Evolutionary conservation across 1,140 invertebrate species (phyloP).

Genomic region (Dendrolimus punctatus): DNA sequence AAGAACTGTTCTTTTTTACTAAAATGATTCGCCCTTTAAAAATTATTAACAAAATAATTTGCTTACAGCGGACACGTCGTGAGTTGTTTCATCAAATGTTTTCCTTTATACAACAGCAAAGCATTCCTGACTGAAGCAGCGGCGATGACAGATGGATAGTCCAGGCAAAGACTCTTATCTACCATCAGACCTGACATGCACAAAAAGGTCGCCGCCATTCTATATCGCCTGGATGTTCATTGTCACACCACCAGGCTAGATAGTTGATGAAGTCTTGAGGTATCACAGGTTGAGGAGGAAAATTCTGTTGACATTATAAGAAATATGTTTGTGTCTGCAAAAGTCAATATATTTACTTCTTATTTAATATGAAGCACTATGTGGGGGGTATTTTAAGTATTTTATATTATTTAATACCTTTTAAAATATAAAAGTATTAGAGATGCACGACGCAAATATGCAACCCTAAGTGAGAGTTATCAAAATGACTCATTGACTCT

Average conservation of each 20-base stretch:
- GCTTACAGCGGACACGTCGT: slow-evolving; percentile 20
- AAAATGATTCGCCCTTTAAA: background rate
- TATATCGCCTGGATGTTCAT: slow-evolving; percentile 23
- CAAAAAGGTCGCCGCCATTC: slow-evolving; percentile 41
- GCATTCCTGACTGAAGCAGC: slow-evolving; percentile 40
- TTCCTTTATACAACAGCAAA: slow-evolving; percentile 27
- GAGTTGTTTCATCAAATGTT: slow-evolving; percentile 20
- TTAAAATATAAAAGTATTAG: too few relatives aligned
- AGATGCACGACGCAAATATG: too few relatives aligned
- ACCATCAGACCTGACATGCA: slow-evolving; percentile 38
- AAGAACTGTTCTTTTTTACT: too few relatives aligned
- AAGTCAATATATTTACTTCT: too few relatives aligned
- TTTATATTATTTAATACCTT: too few relatives aligned
- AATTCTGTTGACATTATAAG: slow-evolving; percentile 27
- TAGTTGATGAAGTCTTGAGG: slow-evolving; percentile 46
- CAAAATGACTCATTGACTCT: too few relatives aligned
- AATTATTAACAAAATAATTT: slow-evolving; percentile 4
- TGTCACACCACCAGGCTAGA: slow-evolving; percentile 38
- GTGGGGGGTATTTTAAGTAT: too few relatives aligned
- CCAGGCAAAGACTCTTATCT: slow-evolving; percentile 23
- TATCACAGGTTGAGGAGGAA: slow-evolving; percentile 32
- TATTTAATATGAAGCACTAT: too few relatives aligned
- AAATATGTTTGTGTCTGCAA: too few relatives aligned
- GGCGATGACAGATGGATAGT: slow-evolving; percentile 40
- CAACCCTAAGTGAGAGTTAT: too few relatives aligned